A percentile compares a stretch with the other conserved stretches of the same genome.
These are phyloP conservation scores for Carterocephalus palaemon DNA, from an alignment of 2,888 invertebrate species.

Conservation along the genomic window DNA sequence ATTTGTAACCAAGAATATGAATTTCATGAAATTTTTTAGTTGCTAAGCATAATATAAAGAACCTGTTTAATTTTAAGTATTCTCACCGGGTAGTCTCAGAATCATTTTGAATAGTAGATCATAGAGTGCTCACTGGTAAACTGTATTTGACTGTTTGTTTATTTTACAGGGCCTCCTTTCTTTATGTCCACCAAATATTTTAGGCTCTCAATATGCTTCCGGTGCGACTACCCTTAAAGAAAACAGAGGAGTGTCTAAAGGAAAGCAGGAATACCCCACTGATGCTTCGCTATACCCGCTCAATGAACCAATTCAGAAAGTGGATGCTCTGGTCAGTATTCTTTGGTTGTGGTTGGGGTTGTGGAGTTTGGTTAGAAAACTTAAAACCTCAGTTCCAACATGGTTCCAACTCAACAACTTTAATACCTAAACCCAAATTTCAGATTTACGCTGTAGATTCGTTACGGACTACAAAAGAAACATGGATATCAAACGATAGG, in stretches of 20 bases:
- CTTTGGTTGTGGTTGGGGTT: too few species aligned
- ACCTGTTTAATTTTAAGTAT: too few species aligned
- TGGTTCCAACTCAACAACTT: too few species aligned
- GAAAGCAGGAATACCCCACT: slow-evolving; percentile 78
- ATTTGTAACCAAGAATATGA: not conserved
- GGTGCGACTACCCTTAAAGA: slow-evolving; percentile 58
- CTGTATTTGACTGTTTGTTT: not conserved
- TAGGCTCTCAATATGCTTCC: slow-evolving; percentile 56
- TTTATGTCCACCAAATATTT: slow-evolving; percentile 57
- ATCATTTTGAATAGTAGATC: not conserved
- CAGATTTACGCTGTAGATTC: too few species aligned
- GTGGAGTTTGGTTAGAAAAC: too few species aligned
- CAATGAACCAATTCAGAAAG: slow-evolving; percentile 80
- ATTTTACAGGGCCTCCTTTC: slow-evolving; percentile 65
- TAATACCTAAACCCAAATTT: too few species aligned
- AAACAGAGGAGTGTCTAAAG: slow-evolving; percentile 74
- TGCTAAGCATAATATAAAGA: not conserved
- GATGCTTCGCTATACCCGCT: slow-evolving; percentile 80
- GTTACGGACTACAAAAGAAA: not conserved
- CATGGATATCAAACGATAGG: not conserved
- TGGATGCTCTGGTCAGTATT: slow-evolving; percentile 62
- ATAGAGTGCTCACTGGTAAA: too few species aligned
- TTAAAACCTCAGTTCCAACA: too few species aligned
- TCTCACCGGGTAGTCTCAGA: not conserved
- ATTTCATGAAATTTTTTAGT: not conserved